Base-by-base conservation (phyloP, 1,140 invertebrate species). In the Belonocnema kinseyi region DNA sequence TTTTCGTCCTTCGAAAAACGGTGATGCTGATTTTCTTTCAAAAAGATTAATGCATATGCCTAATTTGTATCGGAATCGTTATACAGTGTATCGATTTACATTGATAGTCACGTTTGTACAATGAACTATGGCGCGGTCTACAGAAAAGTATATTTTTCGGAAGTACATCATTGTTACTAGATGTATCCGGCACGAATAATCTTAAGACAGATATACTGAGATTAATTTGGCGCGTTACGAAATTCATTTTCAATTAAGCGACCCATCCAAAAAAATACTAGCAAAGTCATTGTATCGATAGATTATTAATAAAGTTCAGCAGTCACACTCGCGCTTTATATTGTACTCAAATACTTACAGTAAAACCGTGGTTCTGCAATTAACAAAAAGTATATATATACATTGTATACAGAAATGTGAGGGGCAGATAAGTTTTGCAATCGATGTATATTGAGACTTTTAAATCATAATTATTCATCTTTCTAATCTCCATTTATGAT, bases 101-200 rank as follows among this genome's bases (percentile, higher is more conserved):
- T 66, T 66, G 58, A 33, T 66, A 66, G 26, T 40, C 61, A 66
- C 33, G 26, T 66, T 66, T 66, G 61, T 66, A 66, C 61, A 66
- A 66, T 66, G 26, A 66, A 66, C 26, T 66, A 16, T 16, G 26
- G 12, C 58, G 21, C 58, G 58, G 26, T 66, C 58, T 66, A 66
- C 58, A 66, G 58, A 66, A 66, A 66, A 66, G 11, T 66, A 26
- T 66, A 66, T 66, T 66, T 66, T 66, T 66, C 13, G 26, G 21
- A 26, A 66, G 12, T 66, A 40, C 19, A 61, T 61, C 19, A 19
- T 26, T 26, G 56, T 26, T 61, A 61, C 33, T 61, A 61, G 21
- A 26, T 26, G 21, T 21, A 66, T 16, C 21, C 40, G 16, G 16
- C 11, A 66, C 40, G 26, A 33, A 66, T 66, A 61, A 26, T 61